A percentile compares a stretch with the other conserved stretches of the same genome.
Conservation (phyloP, 1,140 invertebrate genomes). For the Drosophila ananassae region DNA sequence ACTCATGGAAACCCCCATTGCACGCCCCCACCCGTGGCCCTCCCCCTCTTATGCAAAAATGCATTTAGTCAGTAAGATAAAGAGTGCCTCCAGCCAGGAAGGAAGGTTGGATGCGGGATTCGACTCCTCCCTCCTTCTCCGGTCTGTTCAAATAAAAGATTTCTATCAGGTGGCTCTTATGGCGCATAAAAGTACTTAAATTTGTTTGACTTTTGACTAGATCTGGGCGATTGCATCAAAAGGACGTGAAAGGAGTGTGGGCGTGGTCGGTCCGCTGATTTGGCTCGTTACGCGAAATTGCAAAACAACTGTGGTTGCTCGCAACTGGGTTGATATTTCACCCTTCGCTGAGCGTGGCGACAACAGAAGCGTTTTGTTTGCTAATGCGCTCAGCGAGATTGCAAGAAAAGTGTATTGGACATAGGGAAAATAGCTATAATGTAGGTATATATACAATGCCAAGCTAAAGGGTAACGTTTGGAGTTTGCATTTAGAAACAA, state of each 20-base stretch:
- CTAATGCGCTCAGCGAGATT: slow-evolving; percentile 71
- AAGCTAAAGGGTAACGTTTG: neutral
- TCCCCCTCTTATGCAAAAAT: slow-evolving; percentile 54
- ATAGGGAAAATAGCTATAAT: slow-evolving; percentile 15
- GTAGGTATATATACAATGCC: slow-evolving; percentile 13
- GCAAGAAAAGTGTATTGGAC: slow-evolving; percentile 49
- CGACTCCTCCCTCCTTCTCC: neutral
- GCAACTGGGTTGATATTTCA: slow-evolving; percentile 58
- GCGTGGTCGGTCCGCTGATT: slow-evolving; percentile 14
- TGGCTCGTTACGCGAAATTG: slow-evolving; percentile 50
- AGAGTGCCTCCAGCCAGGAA: slow-evolving; percentile 53
- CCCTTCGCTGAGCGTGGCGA: slow-evolving; percentile 46
- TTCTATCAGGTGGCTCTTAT: slow-evolving; percentile 81
- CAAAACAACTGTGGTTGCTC: slow-evolving; percentile 40
- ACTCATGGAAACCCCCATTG: slow-evolving; percentile 42
- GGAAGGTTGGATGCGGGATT: slow-evolving; percentile 6
- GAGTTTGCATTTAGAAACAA: neutral
- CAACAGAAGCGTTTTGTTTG: slow-evolving; percentile 57
- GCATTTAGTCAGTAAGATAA: slow-evolving; percentile 73
- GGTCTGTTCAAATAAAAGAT: slow-evolving; percentile 72
- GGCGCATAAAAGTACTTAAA: slow-evolving; percentile 80
- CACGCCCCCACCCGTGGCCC: slow-evolving; percentile 3
- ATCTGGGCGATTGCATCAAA: slow-evolving; percentile 20
- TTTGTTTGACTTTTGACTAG: slow-evolving; percentile 77
- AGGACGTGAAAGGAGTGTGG: neutral